Percentiles rank a stretch among this genome's conserved stretches.
These are phyloP conservation scores for Echeneis naucrates DNA, from an alignment of 2,797 vertebrate genomes.

Conservation along the genomic window DNA sequence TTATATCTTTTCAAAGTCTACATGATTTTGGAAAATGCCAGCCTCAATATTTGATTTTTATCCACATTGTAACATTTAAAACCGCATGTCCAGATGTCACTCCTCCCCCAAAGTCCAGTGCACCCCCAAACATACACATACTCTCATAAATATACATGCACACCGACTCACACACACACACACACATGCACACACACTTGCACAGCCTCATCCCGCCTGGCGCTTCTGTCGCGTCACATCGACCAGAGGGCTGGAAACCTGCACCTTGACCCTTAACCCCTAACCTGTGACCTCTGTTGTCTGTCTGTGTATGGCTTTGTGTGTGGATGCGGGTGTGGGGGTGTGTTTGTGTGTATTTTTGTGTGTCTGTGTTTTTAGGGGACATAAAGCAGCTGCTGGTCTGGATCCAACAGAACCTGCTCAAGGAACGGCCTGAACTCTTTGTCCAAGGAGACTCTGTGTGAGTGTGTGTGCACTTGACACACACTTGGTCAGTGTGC, in stretches of 20 bases:
- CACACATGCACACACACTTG: constrained; percentile 24
- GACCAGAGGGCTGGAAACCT: constrained; percentile 81
- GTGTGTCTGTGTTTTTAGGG: constrained; percentile 84
- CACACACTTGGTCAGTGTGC: constrained; percentile 59
- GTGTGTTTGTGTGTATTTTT: constrained; percentile 40
- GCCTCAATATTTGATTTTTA: neutral
- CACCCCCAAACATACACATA: constrained; percentile 50
- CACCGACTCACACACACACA: constrained; percentile 41
- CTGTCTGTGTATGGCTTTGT: constrained; percentile 66
- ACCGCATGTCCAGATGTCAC: neutral
- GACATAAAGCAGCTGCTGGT: constrained; percentile 93
- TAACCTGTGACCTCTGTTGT: constrained; percentile 80
- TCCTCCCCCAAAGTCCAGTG: constrained; percentile 55
- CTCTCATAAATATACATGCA: constrained; percentile 72
- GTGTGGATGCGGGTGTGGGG: constrained; percentile 37
- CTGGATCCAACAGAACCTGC: constrained; percentile 95
- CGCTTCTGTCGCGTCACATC: constrained; percentile 86
- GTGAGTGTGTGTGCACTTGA: constrained; percentile 88
- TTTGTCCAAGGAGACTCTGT: constrained; percentile 97
- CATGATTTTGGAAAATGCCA: constrained; percentile 5
- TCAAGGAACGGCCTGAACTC: constrained; percentile 95
- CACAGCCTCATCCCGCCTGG: constrained; percentile 63
- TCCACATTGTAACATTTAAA: neutral
- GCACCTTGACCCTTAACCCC: constrained; percentile 84
- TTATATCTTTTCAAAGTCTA: neutral